Conservation (phyloP, 2,888 invertebrate genomes). For the Polia nebulosa region DNA sequence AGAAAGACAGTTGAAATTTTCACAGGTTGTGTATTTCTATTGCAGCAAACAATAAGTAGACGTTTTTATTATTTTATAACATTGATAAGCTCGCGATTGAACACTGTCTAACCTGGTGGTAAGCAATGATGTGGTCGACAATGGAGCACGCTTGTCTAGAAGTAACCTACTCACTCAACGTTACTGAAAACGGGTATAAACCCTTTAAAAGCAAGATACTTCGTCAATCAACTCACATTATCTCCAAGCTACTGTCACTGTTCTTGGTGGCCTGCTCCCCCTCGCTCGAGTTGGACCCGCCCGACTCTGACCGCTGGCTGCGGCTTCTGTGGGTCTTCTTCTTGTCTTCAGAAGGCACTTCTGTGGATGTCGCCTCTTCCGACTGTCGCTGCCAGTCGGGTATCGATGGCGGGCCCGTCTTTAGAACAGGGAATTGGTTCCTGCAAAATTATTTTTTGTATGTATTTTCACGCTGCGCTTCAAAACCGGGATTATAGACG, state of each 20-base stretch:
- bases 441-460: constrained; percentile 79
- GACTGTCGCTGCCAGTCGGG: constrained; percentile 95
- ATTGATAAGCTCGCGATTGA: too few species aligned
- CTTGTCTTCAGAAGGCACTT: constrained; percentile 76
- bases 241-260: constrained; percentile 94
- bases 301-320: constrained; percentile 92
- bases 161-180: background rate
- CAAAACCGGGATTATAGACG: too few species aligned
- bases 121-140: too few species aligned
- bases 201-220: too few species aligned
- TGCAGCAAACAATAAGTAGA: too few species aligned
- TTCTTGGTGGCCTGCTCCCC: constrained; percentile 94
- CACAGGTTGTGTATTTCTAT: too few species aligned
- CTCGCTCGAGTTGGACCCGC: constrained; percentile 93
- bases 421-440: constrained; percentile 95
- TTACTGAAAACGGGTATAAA: too few species aligned
- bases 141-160: too few species aligned
- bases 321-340: constrained; percentile 85
- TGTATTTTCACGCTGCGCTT: too few species aligned
- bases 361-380: constrained; percentile 86
- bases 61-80: too few species aligned
- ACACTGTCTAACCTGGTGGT: too few species aligned
- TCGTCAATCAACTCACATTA: constrained; percentile 90
- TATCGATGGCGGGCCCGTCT: constrained; percentile 93
- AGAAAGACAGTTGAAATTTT: too few species aligned